These are phyloP conservation scores for Apantesis nais DNA, from an alignment of 2,888 invertebrate species.

Conservation along the genomic window DNA sequence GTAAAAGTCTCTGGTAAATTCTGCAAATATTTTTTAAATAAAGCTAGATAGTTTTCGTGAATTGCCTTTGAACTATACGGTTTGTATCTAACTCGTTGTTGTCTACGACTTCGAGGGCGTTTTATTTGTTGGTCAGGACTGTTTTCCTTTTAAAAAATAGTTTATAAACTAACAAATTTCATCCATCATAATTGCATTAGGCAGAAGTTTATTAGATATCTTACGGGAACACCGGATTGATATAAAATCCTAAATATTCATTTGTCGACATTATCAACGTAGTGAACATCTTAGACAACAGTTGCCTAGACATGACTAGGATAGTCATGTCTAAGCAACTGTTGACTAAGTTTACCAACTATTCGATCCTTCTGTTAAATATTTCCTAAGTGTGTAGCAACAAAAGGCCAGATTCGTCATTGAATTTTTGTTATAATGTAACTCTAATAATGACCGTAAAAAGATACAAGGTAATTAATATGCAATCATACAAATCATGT, in stretches of 20 bases:
- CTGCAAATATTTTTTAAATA: no score
- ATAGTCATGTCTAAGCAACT: not conserved
- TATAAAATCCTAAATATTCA: no score
- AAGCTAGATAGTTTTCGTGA: no score
- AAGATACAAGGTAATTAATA: constrained; percentile 3
- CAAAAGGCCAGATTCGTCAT: not conserved
- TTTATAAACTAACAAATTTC: no score
- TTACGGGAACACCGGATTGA: no score
- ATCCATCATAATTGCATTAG: no score
- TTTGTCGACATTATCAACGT: not conserved
- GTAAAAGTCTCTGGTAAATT: no score
- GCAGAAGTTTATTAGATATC: no score
- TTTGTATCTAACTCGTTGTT: not conserved
- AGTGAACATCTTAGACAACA: not conserved
- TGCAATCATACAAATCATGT: constrained; percentile 5
- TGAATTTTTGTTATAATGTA: not conserved
- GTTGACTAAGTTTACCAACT: not conserved
- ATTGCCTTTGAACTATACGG: not conserved
- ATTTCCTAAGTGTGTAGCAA: not conserved
- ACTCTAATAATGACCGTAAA: constrained; percentile 6
- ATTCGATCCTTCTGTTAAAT: not conserved
- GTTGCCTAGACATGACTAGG: no score
- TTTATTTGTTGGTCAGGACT: no score
- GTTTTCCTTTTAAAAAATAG: no score
- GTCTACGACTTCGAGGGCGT: not conserved